Evolutionary conservation across 92 coral and sea anemone genomes (phyloP), one percentile per base, ranked within the genome.

Genomic region (Porites evermanni): DNA sequence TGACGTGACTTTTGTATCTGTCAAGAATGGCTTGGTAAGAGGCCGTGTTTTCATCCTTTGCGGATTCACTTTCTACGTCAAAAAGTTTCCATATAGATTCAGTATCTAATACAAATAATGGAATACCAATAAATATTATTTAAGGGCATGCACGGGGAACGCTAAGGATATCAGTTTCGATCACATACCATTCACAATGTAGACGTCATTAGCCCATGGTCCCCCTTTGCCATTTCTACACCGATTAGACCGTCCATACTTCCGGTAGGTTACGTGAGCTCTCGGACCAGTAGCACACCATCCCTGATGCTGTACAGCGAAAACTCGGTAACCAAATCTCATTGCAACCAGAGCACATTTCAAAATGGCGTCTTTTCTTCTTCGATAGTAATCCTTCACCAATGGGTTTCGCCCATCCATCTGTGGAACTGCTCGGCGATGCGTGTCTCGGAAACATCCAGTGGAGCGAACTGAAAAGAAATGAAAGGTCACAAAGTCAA

Each of bases 151-250:
- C 47, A 38, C 1, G 24, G 7, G 11, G 21, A n/a, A 67, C 72
- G 8, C 6, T 56, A 56, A 11, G 16, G 2, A 12, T 11, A 12
- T 9, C 26, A 7, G 8, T 18, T 2, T 26, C 7, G 14, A 69
- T 7, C 60, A 83, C 80, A 4, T 47, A 83, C 87, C 87, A 14
- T 12, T 11, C 2, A 83, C 53, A 2, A 26, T 21, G 61, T 91
- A 91, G 7, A 91, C 91, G 75, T 91, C 89, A 73, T 91, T 91
- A 52, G 91, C 91, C 85, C 88, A 91, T 0, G 94, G 88, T 19
- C 94, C 94, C 47, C 94, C 94, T 12, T 82, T 63, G 24, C 94
- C 94, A 19, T 83, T 91, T 51, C 58, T 91, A 67, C 94, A 91
- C n/a, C 75, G 70, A 19, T 81, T 80, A 23, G 91, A 87, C 17